Evolutionary conservation across 2,113 vertebrate genomes (phyloP), one percentile per base, ranked within the genome.

Genomic region (Sarotherodon lohbergeri): DNA sequence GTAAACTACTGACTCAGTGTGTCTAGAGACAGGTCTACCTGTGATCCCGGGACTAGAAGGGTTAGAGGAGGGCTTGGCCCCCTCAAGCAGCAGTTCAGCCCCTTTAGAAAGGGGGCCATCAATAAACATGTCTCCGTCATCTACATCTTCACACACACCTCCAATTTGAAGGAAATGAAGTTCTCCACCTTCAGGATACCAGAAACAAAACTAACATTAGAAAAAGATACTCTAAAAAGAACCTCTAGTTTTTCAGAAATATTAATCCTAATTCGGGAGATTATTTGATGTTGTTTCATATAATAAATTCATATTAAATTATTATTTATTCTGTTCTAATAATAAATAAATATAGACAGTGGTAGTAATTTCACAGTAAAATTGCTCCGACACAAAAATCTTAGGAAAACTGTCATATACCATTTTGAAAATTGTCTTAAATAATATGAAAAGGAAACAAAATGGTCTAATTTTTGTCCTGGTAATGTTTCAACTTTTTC

Each of bases 121-220:
- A 87, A 99, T 98, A 95, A 99, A 98, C 95, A 99, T 99, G 96
- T 99, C 98, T 86, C 97, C 96, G 89, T 99, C 98, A 96, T 99
- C 99, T 82, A 98, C 96, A 95, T 99, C 98, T 88, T 99, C 99
- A 34, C 97, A 99, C 66, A 98, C 97, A 83, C 98, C 99, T 98
- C 99, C 99, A 98, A 99, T 99, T 97, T 99, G 99, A 97, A 99
- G 99, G 97, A 99, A 99, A 97, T 99, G 99, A 97, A 99, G 98
- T 92, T 99, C 99, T 97, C 99, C 99, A 95, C 99, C 99, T 99
- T 93, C 19, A 94, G 48, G 19, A 90, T 27, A 82, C 36, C 19
- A 88, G 2, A 90, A 41, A 84, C 3, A 86, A 43, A 56, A 71
- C 2, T 55, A 12, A 52, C 29, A 36, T 81, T 81, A 46, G 43